phyloP scores from a whole-genome alignment of 1,140 invertebrate genomes.

The Drosophila neocordata region DNA sequence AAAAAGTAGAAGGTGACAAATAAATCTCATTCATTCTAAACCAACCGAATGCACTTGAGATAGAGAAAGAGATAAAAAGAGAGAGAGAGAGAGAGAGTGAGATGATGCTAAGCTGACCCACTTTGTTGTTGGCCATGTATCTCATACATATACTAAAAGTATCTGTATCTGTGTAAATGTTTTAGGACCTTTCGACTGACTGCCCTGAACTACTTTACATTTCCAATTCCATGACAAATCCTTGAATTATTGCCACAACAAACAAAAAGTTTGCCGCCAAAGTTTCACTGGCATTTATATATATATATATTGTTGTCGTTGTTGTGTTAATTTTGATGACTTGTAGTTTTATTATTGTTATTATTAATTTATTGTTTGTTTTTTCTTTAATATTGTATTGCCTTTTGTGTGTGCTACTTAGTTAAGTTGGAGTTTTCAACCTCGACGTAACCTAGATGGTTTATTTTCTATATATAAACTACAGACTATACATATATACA shows the following conservation, averaged over 20 bases:
- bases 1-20: background rate
- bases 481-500: background rate
- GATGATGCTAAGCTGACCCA: conserved; percentile 42
- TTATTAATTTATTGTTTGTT: conserved; percentile 21
- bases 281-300: conserved; percentile 45
- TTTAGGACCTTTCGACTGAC: conserved; percentile 39
- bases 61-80: conserved; percentile 6
- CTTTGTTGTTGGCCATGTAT: conserved; percentile 21
- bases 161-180: background rate
- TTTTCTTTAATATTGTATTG: conserved; percentile 9
- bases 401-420: conserved; percentile 35
- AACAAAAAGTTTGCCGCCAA: conserved; percentile 54
- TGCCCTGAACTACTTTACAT: conserved; percentile 37
- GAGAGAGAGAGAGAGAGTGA: background rate
- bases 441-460: conserved; percentile 67
- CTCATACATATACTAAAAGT: background rate
- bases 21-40: conserved; percentile 6
- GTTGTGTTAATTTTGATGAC: conserved; percentile 64
- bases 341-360: conserved; percentile 44
- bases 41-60: background rate
- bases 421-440: conserved; percentile 55
- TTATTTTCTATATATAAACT: conserved; percentile 8
- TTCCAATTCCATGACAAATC: conserved; percentile 47
- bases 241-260: conserved; percentile 50
- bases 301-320: conserved; percentile 10